phyloP scores from a whole-genome alignment of 2,797 vertebrate genomes.

The Tangara arthus region DNA sequence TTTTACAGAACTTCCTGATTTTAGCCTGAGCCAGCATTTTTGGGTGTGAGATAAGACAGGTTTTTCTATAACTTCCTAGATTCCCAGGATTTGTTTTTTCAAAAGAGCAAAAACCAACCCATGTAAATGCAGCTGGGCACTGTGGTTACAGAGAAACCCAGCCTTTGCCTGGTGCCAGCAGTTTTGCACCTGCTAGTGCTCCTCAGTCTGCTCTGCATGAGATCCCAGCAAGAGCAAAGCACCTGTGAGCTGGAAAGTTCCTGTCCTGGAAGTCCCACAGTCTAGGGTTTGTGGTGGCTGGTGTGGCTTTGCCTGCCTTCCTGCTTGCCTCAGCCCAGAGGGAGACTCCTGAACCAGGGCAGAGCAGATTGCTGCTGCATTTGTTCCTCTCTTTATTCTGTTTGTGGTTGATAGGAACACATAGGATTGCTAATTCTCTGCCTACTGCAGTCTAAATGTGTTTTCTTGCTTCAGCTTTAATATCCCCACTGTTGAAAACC shows the following conservation, averaged over 20 bases:
- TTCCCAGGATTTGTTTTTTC: neutral
- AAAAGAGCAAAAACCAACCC: neutral
- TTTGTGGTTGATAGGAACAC: neutral
- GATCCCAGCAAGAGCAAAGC: neutral
- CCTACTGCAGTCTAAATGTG: neutral
- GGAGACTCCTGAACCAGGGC: neutral
- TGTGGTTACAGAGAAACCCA: neutral
- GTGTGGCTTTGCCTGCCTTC: neutral
- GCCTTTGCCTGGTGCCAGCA: neutral
- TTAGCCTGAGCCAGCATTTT: neutral
- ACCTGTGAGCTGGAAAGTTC: rapidly evolving
- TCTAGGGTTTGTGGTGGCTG: neutral
- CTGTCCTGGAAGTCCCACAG: neutral
- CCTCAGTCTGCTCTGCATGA: rapidly evolving
- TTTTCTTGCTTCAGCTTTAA: neutral
- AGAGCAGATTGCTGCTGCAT: rapidly evolving
- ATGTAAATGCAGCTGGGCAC: neutral
- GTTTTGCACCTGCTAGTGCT: neutral
- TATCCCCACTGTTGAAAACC: neutral
- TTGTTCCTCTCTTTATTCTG: neutral
- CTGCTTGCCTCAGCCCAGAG: neutral
- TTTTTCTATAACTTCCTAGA: neutral
- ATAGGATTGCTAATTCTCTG: neutral
- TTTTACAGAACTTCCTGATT: neutral
- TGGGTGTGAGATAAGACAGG: neutral